Conservation (phyloP, 1,140 invertebrate species). For the Drepana arcuata region DNA sequence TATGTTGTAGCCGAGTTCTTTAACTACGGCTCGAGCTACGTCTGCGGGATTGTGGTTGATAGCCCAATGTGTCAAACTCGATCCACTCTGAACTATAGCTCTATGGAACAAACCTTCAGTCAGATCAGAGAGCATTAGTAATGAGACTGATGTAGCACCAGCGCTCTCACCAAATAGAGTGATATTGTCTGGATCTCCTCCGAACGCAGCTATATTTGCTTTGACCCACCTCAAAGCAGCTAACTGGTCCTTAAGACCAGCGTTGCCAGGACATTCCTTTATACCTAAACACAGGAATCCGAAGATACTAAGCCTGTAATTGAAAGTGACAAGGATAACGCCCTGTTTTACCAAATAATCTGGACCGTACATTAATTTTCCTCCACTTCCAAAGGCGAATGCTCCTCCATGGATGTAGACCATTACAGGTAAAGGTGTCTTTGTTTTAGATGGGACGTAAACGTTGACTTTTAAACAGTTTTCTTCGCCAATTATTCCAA, state of each 20-base stretch:
- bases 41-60: neutral
- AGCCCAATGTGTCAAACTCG: neutral
- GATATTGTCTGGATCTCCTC: neutral
- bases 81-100: neutral
- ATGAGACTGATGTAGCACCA: neutral
- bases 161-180: neutral
- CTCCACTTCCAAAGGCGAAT: conserved; percentile 69
- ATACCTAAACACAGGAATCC: neutral
- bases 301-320: neutral
- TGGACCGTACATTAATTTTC: neutral
- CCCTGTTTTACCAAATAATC: neutral
- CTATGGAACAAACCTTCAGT: neutral
- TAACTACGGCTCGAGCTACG: neutral
- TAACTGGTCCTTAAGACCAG: neutral
- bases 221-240: neutral
- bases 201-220: neutral
- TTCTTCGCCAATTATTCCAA: conserved; percentile 32
- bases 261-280: neutral
- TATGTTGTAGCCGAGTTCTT: neutral
- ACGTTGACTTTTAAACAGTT: conserved; percentile 58
- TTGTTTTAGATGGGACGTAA: conserved; percentile 37
- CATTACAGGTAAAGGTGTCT: conserved; percentile 71
- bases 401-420: conserved; percentile 78
- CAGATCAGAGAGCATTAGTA: neutral
- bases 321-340: neutral